Conservation (phyloP, 2,113 vertebrate species). For the Pelecanus crispus region DNA sequence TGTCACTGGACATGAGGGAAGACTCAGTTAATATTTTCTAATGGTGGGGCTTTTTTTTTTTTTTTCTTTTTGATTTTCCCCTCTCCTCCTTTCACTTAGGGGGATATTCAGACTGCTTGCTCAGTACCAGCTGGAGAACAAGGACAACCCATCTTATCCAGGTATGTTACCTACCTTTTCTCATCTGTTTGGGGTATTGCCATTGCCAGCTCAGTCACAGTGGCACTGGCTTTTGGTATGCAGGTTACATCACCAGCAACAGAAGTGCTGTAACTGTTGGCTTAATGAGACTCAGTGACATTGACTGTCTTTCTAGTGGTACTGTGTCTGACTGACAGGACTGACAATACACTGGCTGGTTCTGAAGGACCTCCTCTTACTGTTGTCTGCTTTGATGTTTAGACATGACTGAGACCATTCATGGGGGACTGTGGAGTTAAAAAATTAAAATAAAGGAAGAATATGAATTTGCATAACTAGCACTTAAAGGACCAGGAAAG, state of each 20-base stretch:
- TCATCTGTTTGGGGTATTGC: neutral
- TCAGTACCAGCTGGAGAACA: slow-evolving; percentile 91
- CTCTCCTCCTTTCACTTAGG: slow-evolving; percentile 55
- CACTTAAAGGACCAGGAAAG: neutral
- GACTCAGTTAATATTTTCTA: neutral
- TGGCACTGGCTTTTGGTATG: neutral
- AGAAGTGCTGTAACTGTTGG: neutral
- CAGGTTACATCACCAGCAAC: neutral
- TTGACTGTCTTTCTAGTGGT: neutral
- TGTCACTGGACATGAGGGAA: no score
- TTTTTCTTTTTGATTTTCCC: neutral
- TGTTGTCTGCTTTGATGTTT: neutral
- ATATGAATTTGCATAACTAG: neutral
- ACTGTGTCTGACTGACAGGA: neutral
- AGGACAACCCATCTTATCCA: slow-evolving; percentile 88
- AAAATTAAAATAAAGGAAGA: neutral
- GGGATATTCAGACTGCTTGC: slow-evolving; percentile 94
- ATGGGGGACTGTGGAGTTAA: neutral
- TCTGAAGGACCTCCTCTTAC: neutral
- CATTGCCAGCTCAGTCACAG: neutral
- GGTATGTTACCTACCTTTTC: slow-evolving; percentile 61
- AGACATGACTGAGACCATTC: neutral
- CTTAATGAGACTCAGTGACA: neutral
- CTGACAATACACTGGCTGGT: neutral
- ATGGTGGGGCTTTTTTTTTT: neutral